Evolutionary conservation across 2,888 invertebrate genomes (phyloP).

Genomic region (Campoplex capitator): DNA sequence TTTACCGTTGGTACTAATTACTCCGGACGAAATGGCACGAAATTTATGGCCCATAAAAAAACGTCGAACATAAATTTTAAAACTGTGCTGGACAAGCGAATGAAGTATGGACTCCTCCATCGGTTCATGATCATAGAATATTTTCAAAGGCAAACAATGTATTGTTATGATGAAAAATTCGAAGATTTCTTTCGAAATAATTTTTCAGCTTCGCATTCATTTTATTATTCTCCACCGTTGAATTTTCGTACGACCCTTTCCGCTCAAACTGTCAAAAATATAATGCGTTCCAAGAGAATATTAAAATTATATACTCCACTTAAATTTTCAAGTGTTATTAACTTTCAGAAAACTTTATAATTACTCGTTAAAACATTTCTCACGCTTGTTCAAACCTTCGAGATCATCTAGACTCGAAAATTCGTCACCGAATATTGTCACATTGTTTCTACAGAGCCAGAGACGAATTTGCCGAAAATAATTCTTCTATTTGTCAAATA

Average conservation of each 20-base stretch:
- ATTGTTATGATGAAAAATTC: background rate
- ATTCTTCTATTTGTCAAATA: background rate
- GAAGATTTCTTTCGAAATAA: background rate
- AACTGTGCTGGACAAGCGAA: background rate
- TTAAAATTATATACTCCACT: background rate
- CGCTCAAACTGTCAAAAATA: background rate
- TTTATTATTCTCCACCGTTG: background rate
- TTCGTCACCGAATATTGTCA: too few species aligned
- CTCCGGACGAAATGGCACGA: background rate
- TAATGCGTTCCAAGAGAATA: background rate
- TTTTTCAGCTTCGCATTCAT: background rate
- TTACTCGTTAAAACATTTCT: background rate
- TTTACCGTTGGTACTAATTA: background rate
- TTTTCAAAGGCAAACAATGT: background rate
- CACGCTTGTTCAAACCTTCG: background rate
- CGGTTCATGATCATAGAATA: background rate
- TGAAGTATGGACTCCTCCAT: background rate
- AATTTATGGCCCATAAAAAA: background rate
- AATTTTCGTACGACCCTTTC: background rate
- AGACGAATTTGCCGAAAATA: background rate
- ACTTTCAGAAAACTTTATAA: background rate
- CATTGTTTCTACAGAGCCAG: background rate
- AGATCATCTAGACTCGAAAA: background rate
- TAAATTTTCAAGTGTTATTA: background rate
- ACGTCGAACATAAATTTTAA: background rate